Evolutionary conservation across 2,888 invertebrate species (phyloP), one percentile per base, ranked within the genome.

Genomic region (Autographa gamma): DNA sequence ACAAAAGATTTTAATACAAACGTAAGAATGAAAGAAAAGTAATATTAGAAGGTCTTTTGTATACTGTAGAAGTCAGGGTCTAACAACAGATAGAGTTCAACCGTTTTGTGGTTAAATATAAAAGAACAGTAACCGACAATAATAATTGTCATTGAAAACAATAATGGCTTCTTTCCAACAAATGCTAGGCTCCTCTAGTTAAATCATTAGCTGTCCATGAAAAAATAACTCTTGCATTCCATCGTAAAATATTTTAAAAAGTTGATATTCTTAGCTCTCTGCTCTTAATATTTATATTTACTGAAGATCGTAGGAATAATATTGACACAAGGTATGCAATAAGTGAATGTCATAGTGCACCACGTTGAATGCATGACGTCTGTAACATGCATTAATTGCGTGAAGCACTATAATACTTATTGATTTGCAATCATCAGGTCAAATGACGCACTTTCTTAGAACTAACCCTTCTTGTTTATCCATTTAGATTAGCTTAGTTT

Each of bases 281-380:
- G 6, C 43, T 43, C 14, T 43, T 43, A 16, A 41, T 41, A 41
- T 41, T 41, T 56, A 11, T 69, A 43, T 25, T 48, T 63, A 16
- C n/a, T 38, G 0, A 43, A 8, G 8, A 31, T 58, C 25, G 16
- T 41, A 65, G 62, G 8, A 60, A 25, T 66, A 31, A 67, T 68
- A 48, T 64, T 38, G 38, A 54, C n/a, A 41, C 34, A 43, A 32
- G 56, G 25, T 56, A 43, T 6, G 60, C 59, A 64, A 56, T 43
- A 16, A 76, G 31, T 66, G 41, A 59, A 71, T 66, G 68, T 58
- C 54, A 60, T 66, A 71, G 63, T 63, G 52, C 8, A 62, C 38
- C 19, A 64, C 41, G 32, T 79, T 83, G 75, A 81, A 83, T 84
- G 78, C 43, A 69, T 86, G 86, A 86, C 83, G 82, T 73, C 48